These are phyloP conservation scores for Drosophila albomicans DNA, from an alignment of 1,140 invertebrate species.

Conservation along the genomic window DNA sequence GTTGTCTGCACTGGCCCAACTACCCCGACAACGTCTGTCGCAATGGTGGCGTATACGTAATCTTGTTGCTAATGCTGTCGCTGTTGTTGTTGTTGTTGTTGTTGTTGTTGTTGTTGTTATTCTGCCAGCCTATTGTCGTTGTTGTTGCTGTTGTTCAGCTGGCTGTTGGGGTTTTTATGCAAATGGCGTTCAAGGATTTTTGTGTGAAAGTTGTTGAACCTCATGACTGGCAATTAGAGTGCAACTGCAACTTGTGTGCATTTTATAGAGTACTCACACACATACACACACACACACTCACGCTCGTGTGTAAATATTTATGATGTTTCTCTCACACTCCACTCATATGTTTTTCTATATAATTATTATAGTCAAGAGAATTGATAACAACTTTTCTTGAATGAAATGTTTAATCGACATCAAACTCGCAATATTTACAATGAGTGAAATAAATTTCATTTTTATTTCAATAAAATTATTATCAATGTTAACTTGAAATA, in stretches of 20 bases:
- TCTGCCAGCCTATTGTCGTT: conserved; percentile 18
- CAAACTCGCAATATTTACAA: too few relatives aligned
- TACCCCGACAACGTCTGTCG: conserved; percentile 51
- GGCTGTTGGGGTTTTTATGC: conserved; percentile 66
- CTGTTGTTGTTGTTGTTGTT: too few relatives aligned
- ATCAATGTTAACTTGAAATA: too few relatives aligned
- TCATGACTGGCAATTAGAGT: conserved; percentile 77
- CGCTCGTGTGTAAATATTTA: not conserved
- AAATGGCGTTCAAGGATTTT: conserved; percentile 84
- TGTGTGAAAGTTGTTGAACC: conserved; percentile 84
- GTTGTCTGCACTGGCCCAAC: conserved; percentile 16
- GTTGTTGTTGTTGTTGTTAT: conserved; percentile 37
- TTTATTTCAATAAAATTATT: too few relatives aligned
- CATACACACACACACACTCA: not conserved
- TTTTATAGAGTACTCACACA: conserved; percentile 33
- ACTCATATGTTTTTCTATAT: too few relatives aligned
- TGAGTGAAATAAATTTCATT: too few relatives aligned
- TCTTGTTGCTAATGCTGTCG: conserved; percentile 56
- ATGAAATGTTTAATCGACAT: too few relatives aligned
- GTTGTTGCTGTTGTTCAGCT: conserved; percentile 47
- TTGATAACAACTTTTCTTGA: too few relatives aligned
- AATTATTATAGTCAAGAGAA: too few relatives aligned
- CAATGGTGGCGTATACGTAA: conserved; percentile 80
- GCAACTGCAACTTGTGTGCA: conserved; percentile 54
- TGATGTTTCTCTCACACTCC: not conserved